A percentile compares a stretch with the other conserved stretches of the same genome.
phyloP scores from a whole-genome alignment of 2,888 invertebrate species.

The Zele albiditarsus region DNA sequence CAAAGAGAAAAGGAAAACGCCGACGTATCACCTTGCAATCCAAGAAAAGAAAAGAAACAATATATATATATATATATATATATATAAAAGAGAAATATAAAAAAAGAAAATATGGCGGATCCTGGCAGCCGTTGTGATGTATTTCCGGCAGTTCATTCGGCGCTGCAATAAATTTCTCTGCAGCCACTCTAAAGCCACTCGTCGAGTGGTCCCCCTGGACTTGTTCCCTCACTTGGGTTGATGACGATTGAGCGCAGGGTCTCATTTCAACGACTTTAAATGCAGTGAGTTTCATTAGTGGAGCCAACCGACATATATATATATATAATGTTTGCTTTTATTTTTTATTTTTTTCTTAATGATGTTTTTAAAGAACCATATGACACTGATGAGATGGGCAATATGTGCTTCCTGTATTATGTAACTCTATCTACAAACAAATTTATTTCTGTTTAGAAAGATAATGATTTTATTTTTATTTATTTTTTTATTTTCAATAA shows the following conservation, averaged over 20 bases:
- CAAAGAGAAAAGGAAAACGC: slow-evolving; percentile 18
- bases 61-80: not conserved
- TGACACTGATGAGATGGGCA: slow-evolving; percentile 3
- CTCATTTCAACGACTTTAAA: slow-evolving; percentile 19
- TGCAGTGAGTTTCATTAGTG: slow-evolving; percentile 7
- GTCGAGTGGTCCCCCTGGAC: slow-evolving; percentile 10
- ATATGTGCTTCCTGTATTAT: not conserved
- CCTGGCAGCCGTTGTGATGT: slow-evolving; percentile 31
- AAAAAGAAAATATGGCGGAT: slow-evolving; percentile 22
- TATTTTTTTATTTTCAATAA: too few relatives aligned
- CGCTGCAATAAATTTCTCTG: slow-evolving; percentile 30
- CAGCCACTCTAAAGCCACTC: slow-evolving; percentile 19
- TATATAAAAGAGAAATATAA: not conserved
- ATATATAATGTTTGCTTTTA: not conserved
- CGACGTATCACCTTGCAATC: slow-evolving; percentile 25
- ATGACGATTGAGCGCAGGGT: slow-evolving; percentile 20
- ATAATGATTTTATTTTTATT: too few relatives aligned
- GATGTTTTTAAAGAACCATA: not conserved
- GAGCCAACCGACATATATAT: not conserved
- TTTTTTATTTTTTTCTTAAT: not conserved
- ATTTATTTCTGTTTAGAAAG: too few relatives aligned
- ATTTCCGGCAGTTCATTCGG: slow-evolving; percentile 32
- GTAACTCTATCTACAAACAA: not conserved
- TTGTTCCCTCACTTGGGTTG: slow-evolving; percentile 11
- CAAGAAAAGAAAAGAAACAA: slow-evolving; percentile 17